Percentiles rank a stretch among this genome's conserved stretches.
phyloP scores from a whole-genome alignment of 1,140 invertebrate genomes.

The Atta texana region DNA sequence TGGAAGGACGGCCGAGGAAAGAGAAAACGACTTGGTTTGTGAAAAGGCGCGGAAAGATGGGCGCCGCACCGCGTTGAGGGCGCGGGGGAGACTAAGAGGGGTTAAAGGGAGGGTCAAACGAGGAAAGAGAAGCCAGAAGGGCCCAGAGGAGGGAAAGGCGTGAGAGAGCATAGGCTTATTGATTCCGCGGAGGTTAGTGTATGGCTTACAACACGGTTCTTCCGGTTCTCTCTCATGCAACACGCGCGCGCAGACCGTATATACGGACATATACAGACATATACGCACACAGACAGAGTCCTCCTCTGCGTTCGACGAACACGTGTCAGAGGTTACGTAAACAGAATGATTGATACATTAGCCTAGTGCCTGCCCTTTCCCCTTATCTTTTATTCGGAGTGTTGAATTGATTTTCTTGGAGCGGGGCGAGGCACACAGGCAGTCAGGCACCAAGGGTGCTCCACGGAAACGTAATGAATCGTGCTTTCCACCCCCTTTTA shows the following conservation, averaged over 20 bases:
- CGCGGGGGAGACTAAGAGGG: constrained; percentile 39
- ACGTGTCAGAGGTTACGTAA: constrained; percentile 79
- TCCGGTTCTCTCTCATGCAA: constrained; percentile 4
- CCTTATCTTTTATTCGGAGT: constrained; percentile 78
- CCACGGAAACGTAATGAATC: constrained; percentile 72
- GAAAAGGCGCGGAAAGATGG: constrained; percentile 60
- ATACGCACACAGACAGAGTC: constrained; percentile 13
- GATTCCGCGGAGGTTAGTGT: constrained; percentile 68
- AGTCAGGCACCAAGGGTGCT: constrained; percentile 39
- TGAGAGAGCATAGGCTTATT: constrained; percentile 70
- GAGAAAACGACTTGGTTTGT: constrained; percentile 44
- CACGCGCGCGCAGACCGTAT: no score
- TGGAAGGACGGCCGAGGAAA: constrained; percentile 21
- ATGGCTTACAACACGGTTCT: constrained; percentile 44
- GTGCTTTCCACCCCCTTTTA: constrained; percentile 64
- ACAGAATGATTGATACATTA: constrained; percentile 81
- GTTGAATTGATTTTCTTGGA: constrained; percentile 74
- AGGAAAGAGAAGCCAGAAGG: constrained; percentile 22
- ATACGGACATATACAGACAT: no score
- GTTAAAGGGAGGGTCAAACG: constrained; percentile 66
- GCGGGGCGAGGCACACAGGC: not conserved
- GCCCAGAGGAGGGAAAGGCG: constrained; percentile 28
- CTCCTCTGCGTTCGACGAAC: constrained; percentile 59
- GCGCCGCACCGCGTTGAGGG: not conserved
- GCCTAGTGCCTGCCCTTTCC: constrained; percentile 70